These are phyloP conservation scores for Eucidaris tribuloides DNA, from an alignment of 35 echinoderm and acorn worm species.

Conservation along the genomic window DNA sequence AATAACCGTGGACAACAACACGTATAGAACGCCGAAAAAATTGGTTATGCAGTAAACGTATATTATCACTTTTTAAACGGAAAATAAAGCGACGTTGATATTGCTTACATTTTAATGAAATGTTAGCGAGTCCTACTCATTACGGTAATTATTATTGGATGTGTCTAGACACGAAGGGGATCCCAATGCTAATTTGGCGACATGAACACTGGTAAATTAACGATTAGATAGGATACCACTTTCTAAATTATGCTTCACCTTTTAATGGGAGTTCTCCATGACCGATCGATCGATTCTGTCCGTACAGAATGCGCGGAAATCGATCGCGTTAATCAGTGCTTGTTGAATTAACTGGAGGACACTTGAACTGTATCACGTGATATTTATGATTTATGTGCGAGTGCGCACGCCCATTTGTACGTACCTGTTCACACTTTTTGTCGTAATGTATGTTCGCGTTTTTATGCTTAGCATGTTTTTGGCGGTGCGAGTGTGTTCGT, in stretches of 20 bases:
- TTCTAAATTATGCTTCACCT: not conserved
- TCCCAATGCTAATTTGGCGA: not conserved
- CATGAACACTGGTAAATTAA: constrained; percentile 5
- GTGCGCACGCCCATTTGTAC: too few relatives aligned
- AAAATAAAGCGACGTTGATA: not conserved
- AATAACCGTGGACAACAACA: not conserved
- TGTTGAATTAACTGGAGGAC: not conserved
- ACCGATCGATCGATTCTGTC: not conserved
- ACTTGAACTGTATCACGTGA: not conserved
- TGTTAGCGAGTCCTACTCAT: not conserved
- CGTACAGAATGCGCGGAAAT: not conserved
- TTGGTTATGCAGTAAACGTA: too few relatives aligned
- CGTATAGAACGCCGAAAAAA: too few relatives aligned
- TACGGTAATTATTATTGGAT: not conserved
- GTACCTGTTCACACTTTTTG: too few relatives aligned
- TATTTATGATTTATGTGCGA: too few relatives aligned
- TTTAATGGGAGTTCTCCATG: not conserved
- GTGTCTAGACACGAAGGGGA: not conserved
- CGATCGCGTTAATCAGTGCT: not conserved
- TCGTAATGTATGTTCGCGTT: not conserved
- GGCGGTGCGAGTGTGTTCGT: not conserved
- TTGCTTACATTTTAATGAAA: not conserved
- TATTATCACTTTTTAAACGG: not conserved
- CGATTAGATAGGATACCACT: not conserved
- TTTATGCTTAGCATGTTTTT: not conserved